A percentile compares a stretch with the other conserved stretches of the same genome.
Evolutionary conservation across 2,888 invertebrate species (phyloP).

Genomic region (Malthinus flaveolus): DNA sequence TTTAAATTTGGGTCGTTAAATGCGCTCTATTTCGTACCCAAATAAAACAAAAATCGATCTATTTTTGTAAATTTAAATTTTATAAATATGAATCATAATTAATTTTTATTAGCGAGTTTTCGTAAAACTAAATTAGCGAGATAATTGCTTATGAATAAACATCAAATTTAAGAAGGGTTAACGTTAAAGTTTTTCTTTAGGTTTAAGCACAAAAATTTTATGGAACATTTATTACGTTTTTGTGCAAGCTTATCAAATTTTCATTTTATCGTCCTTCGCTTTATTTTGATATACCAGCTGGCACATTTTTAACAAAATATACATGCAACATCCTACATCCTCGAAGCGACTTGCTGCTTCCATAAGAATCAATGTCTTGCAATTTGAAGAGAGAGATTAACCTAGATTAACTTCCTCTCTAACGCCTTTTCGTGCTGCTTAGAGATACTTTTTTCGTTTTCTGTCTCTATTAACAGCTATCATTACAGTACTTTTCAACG

Average conservation of each 20-base stretch:
- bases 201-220: too few species aligned
- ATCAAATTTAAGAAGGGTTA: not conserved
- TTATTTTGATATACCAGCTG: not conserved
- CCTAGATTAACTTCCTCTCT: too few species aligned
- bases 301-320: too few species aligned
- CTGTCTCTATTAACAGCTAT: too few species aligned
- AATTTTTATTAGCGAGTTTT: not conserved
- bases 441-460: too few species aligned
- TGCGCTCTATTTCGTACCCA: not conserved
- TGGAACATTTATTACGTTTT: not conserved
- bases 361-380: too few species aligned
- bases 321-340: too few species aligned
- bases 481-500: too few species aligned
- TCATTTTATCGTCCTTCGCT: not conserved
- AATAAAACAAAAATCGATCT: not conserved
- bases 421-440: too few species aligned
- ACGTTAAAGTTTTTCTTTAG: too few species aligned
- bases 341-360: too few species aligned
- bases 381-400: too few species aligned
- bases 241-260: not conserved
- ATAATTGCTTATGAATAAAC: slow-evolving; percentile 1
- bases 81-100: slow-evolving; percentile 1
- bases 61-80: slow-evolving; percentile 1
- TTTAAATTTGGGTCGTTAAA: not conserved
- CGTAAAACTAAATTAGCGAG: not conserved